phyloP scores from a whole-genome alignment of 2,797 vertebrate species.

The Loriculus beryllinus region DNA sequence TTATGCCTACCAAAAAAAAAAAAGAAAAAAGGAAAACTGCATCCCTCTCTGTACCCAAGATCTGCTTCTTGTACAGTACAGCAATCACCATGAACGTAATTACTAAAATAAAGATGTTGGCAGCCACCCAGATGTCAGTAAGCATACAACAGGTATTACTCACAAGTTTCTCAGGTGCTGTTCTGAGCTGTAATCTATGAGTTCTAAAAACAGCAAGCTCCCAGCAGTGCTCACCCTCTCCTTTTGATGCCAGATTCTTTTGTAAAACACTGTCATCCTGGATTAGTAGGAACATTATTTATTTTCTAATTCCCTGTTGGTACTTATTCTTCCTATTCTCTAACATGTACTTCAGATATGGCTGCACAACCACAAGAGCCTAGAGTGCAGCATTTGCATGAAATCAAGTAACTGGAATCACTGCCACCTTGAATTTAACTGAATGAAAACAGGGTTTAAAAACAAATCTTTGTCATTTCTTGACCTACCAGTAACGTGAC shows the following conservation, averaged over 20 bases:
- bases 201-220: neutral
- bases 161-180: neutral
- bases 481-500: neutral
- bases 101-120: conserved; percentile 38
- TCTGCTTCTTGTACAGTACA: neutral
- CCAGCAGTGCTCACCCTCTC: neutral
- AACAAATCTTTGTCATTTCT: neutral
- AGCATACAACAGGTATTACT: neutral
- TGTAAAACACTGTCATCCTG: neutral
- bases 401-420: neutral
- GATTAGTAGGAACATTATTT: neutral
- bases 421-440: neutral
- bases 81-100: neutral
- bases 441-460: neutral
- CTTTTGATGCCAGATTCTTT: conserved; percentile 10
- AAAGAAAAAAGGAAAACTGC: neutral
- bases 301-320: neutral
- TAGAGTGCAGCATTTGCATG: neutral
- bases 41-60: neutral
- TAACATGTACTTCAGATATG: rapidly evolving
- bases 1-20: neutral
- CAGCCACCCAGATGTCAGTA: conserved; percentile 32
- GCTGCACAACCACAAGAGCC: neutral
- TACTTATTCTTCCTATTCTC: neutral
- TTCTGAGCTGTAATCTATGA: neutral